These are phyloP conservation scores for Actinemys pallida DNA, from an alignment of 2,113 vertebrate genomes.

Conservation along the genomic window DNA sequence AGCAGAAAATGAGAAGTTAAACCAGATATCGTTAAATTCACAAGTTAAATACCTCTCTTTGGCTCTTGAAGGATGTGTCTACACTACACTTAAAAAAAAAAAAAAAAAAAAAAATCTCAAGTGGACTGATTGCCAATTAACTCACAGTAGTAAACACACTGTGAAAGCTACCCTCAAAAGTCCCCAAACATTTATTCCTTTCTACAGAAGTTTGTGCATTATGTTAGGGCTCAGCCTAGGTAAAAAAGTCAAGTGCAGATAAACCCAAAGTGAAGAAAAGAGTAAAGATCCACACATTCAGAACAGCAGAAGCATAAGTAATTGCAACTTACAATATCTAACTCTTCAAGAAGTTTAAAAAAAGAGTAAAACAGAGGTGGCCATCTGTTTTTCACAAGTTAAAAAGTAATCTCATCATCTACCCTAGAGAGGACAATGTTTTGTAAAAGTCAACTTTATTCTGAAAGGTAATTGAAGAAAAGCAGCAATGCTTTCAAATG, in stretches of 20 bases:
- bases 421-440: fast-evolving
- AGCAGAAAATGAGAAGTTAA: not conserved
- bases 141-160: not conserved
- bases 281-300: not conserved
- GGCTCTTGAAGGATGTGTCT: not conserved
- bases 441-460: not conserved
- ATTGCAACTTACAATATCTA: fast-evolving
- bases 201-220: not conserved
- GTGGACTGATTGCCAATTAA: not conserved
- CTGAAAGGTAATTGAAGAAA: not conserved
- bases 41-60: not conserved
- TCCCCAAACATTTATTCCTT: not conserved
- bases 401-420: not conserved
- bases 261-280: not conserved
- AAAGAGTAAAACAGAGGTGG: not conserved
- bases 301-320: not conserved
- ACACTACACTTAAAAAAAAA: not conserved
- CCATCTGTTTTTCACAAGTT: not conserved
- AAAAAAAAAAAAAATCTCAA: not conserved
- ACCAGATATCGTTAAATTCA: not conserved
- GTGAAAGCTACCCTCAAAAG: not conserved
- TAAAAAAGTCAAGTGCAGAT: not conserved
- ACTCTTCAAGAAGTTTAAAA: not conserved
- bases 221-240: not conserved
- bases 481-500: not conserved